These are phyloP conservation scores for Dasyprocta punctata DNA, from an alignment of 2,113 vertebrate species.

Conservation along the genomic window DNA sequence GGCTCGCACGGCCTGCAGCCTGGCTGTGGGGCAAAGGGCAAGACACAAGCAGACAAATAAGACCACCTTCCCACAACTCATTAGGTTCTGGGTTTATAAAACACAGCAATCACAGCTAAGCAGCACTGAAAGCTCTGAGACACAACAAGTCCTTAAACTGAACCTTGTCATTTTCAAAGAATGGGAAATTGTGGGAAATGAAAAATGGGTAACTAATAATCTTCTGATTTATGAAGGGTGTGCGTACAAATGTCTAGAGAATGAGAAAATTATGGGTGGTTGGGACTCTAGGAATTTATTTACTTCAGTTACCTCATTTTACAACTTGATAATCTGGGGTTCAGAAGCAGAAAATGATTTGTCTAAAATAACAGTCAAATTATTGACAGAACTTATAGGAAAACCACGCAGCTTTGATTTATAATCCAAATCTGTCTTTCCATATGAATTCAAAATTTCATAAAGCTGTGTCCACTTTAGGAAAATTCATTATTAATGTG, in stretches of 20 bases:
- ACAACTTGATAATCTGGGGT: constrained; percentile 6
- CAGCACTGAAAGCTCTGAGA: background rate
- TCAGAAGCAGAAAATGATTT: background rate
- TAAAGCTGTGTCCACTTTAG: background rate
- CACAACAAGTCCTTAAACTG: background rate
- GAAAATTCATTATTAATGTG: constrained; percentile 5
- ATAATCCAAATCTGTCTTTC: constrained; percentile 3
- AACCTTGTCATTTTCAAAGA: background rate
- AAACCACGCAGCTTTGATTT: background rate
- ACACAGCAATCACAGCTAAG: background rate
- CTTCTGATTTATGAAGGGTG: background rate
- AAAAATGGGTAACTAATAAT: background rate
- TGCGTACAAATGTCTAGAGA: background rate
- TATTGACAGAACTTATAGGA: background rate
- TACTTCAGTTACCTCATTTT: constrained; percentile 24
- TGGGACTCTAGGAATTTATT: background rate
- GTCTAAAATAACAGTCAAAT: background rate
- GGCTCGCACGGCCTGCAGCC: constrained; percentile 93
- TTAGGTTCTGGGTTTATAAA: background rate
- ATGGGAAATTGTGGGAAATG: background rate
- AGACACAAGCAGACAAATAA: constrained; percentile 31
- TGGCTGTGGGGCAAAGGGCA: constrained; percentile 81
- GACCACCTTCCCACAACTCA: background rate
- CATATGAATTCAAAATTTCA: background rate
- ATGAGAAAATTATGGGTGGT: background rate